Evolutionary conservation across 1,140 invertebrate species (phyloP), one percentile per base, ranked within the genome.

Genomic region (Neotoxoptera formosana): DNA sequence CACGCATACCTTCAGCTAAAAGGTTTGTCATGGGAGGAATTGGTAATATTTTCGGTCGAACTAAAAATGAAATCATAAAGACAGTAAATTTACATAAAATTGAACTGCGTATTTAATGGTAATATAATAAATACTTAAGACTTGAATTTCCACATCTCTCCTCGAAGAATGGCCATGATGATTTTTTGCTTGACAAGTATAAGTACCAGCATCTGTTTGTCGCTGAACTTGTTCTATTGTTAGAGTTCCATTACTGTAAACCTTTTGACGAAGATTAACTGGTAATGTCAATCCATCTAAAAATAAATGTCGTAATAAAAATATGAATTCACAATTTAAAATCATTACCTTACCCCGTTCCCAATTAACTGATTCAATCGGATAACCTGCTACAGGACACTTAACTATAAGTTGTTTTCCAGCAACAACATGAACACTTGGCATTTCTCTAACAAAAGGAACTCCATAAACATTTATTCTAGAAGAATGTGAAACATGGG

Each of bases 361-460:
- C 98, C 98, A 99, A 20, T 96, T 97, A 94, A 99, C 97, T 67
- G 97, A 96, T 94, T 98, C 97, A 94, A 99, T 98, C 14, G 98
- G 98, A 96, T 98, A 99, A 56, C 98, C 98, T 60, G 98, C 98
- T 23, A 98, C 98, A 90, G 98, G 98, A 95, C 98, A 99, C 95
- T 98, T 98, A 94, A 99, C 97, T 94, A 97, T 96, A 94, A 99
- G 96, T 95, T 97, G 97, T 94, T 97, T 97, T 89, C 98, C 98
- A 51, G 98, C 98, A 30, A 99, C 97, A 0, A 98, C 98, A 11
- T 97, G 98, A 53, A 99, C 97, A 96, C 98, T 98, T 25, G 97
- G 97, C 98, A 99, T 99, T 94, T 97, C 96, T 91, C 98, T 96
- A 93, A 99, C 98, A 95, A 97, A 98, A 23, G 98, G 98, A 87